Conservation (phyloP, 2,888 invertebrate species). For the Leptogaster cylindrica region DNA sequence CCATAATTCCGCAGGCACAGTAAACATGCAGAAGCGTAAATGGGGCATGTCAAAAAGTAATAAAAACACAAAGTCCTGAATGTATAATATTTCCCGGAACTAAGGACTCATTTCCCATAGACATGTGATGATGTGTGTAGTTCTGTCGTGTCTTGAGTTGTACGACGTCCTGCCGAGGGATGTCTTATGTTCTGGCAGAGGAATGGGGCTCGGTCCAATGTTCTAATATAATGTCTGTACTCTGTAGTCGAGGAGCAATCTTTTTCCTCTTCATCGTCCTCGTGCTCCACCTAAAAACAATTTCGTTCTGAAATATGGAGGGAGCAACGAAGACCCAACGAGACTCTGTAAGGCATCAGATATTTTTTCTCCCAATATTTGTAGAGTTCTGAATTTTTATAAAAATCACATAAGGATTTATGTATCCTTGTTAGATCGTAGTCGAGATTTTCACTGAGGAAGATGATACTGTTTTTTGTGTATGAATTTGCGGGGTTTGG, state of each 20-base stretch:
- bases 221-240: not conserved
- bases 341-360: no score
- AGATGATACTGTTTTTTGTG: no score
- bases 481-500: no score
- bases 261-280: not conserved
- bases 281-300: not conserved
- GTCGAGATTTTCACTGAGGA: no score
- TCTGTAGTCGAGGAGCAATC: not conserved
- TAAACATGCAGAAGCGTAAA: not conserved
- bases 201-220: not conserved
- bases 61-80: slow-evolving; percentile 5
- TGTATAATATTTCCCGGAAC: slow-evolving; percentile 3
- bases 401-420: no score
- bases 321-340: not conserved
- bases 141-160: no score
- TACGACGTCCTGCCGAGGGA: no score
- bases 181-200: not conserved
- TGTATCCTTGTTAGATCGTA: no score
- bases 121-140: not conserved
- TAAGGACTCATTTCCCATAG: not conserved
- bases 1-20: not conserved
- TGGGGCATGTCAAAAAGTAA: slow-evolving; percentile 12
- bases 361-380: no score
- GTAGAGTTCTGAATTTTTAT: no score
- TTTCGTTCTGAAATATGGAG: not conserved